Percentiles rank a stretch among this genome's conserved stretches.
Evolutionary conservation across 1,140 invertebrate species (phyloP).

Genomic region (Drosophila jambulina): DNA sequence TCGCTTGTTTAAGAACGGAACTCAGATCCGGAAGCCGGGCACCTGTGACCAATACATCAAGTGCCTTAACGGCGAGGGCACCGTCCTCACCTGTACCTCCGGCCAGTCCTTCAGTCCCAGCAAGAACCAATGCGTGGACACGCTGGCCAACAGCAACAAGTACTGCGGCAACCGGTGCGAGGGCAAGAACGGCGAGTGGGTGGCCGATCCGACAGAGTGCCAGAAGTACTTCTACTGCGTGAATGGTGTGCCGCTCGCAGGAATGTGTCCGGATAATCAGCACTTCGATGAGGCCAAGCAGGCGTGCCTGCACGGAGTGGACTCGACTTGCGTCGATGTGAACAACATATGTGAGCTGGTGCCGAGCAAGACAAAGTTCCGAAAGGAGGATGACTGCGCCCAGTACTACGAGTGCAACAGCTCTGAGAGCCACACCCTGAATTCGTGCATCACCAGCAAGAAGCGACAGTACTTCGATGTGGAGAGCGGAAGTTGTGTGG

Average conservation of each 20-base stretch:
- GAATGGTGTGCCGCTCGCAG: constrained; percentile 33
- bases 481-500: constrained; percentile 39
- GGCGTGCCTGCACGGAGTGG: constrained; percentile 40
- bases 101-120: constrained; percentile 39
- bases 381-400: constrained; percentile 59
- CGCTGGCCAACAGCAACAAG: constrained; percentile 20
- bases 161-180: constrained; percentile 66
- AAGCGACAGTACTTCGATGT: constrained; percentile 57
- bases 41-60: constrained; percentile 70
- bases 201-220: constrained; percentile 70
- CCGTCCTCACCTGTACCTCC: constrained; percentile 26
- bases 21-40: constrained; percentile 56
- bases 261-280: constrained; percentile 35
- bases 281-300: constrained; percentile 65
- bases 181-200: constrained; percentile 50
- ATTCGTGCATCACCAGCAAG: constrained; percentile 24
- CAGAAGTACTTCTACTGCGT: constrained; percentile 62
- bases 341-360: constrained; percentile 70
- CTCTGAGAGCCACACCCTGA: constrained; percentile 14
- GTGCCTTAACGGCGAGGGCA: constrained; percentile 38
- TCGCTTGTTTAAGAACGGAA: constrained; percentile 65
- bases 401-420: constrained; percentile 63
- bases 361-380: constrained; percentile 53
- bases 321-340: constrained; percentile 66
- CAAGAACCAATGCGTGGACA: constrained; percentile 37